Base-by-base conservation (phyloP, 2,888 invertebrate genomes). In the Lasioglossum lativentre region DNA sequence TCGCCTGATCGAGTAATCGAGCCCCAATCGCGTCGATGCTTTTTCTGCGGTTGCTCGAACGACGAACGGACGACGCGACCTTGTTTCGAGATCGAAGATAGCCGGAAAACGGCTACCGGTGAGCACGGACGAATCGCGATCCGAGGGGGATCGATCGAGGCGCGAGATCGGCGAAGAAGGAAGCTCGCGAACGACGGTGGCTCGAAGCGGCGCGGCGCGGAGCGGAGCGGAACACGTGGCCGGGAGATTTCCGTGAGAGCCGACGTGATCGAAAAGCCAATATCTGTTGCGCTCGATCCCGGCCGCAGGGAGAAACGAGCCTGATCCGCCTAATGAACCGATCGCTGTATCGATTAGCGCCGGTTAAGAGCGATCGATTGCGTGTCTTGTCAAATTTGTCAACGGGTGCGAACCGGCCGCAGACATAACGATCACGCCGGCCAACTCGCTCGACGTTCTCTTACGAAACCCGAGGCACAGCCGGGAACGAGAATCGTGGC, bases 301-400 rank as follows among this genome's bases (percentile, higher is more conserved):
- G 83, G 83, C 73, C 84, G 89, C 89, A 88, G 88, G 91, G 89
- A 91, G 91, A 91, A 92, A 93, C 92, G 88, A 89, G 89, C 88
- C 82, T 68, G 88, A 88, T 86, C 88, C 89, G 91, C 89, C 90
- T 94, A 94, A 94, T 94, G 93, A 94, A 89, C 89, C 92, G 94
- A 94, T 94, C 94, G 93, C 93, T 94, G 94, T 93, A 94, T 94
- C 93, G 93, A 94, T 94, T 94, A 94, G 93, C 93, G 90, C 92
- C 91, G 92, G 91, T 92, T 93, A 90, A 91, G 90, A 93, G 90
- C 94, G 92, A 94, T 94, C 92, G 93, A 93, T 94, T 93, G 93
- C 93, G 93, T 92, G 91, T 91, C 93, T 93, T 93, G 94, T 94
- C 94, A 94, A 94, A 94, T 94, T 94, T 94, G 94, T 94, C 94